Percentiles rank a stretch among this genome's conserved stretches.
Conservation (phyloP, 2,888 invertebrate species). For the Acanthacorydalis orientalis region DNA sequence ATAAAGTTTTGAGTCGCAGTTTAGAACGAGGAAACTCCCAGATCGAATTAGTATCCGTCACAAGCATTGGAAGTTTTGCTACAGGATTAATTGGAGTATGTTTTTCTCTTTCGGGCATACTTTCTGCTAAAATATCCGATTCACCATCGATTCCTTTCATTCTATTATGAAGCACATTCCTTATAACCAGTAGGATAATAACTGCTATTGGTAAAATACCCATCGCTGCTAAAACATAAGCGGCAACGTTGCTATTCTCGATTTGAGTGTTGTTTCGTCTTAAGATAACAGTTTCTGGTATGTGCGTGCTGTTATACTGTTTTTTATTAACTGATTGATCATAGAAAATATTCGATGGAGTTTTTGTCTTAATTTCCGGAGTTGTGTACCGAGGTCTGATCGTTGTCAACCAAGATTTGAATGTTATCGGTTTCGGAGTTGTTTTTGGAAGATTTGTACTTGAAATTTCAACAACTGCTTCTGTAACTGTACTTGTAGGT, state of each 20-base stretch:
- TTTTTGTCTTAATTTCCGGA: not conserved
- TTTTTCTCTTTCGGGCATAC: constrained; percentile 35
- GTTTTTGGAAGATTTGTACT: not conserved
- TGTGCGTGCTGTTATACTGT: not conserved
- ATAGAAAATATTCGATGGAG: not conserved
- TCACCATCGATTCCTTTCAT: constrained; percentile 35
- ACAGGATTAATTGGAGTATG: constrained; percentile 30
- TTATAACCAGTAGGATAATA: constrained; percentile 36
- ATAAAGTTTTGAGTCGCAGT: constrained; percentile 55
- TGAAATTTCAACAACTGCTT: not conserved
- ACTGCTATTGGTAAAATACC: constrained; percentile 41
- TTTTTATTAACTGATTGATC: not conserved
- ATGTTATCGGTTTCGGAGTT: not conserved
- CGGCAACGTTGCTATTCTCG: constrained; percentile 36
- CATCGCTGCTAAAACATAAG: constrained; percentile 40
- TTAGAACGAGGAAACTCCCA: constrained; percentile 69
- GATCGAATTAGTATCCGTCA: constrained; percentile 36
- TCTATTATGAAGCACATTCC: constrained; percentile 32
- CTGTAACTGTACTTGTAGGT: not conserved
- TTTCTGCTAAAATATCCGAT: constrained; percentile 40
- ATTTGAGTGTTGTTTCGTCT: constrained; percentile 28
- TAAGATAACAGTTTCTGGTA: constrained; percentile 12
- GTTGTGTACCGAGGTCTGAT: not conserved
- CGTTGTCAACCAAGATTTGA: not conserved
- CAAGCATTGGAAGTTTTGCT: constrained; percentile 15